Percentiles rank a stretch among this genome's conserved stretches.
phyloP scores from a whole-genome alignment of 2,888 invertebrate species.

The Mycogona germanica region DNA sequence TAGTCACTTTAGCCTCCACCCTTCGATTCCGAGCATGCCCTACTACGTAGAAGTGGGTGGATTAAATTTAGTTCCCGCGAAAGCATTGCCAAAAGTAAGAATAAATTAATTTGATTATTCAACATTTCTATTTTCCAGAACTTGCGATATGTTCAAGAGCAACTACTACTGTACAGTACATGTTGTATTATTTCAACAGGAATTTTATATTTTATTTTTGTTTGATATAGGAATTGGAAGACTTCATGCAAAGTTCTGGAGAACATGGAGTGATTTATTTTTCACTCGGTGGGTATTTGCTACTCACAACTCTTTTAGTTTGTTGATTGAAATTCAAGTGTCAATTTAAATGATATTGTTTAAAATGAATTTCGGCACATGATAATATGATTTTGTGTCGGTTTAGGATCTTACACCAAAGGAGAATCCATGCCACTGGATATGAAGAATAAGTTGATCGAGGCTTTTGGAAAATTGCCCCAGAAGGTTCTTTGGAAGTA shows the following conservation, averaged over 20 bases:
- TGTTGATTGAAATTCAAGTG: no score
- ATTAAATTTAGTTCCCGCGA: slow-evolving; percentile 1
- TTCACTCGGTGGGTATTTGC: slow-evolving; percentile 36
- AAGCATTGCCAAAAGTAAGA: slow-evolving; percentile 5
- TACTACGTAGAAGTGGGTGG: slow-evolving; percentile 1
- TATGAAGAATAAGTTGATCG: neutral
- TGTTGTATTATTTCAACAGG: no score
- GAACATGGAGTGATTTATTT: slow-evolving; percentile 34
- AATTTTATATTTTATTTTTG: no score
- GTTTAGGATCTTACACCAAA: slow-evolving; percentile 2
- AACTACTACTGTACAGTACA: no score
- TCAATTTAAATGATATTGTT: no score
- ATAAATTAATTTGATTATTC: slow-evolving; percentile 21
- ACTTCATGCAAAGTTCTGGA: slow-evolving; percentile 29
- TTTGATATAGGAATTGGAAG: slow-evolving; percentile 27
- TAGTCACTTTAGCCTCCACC: neutral
- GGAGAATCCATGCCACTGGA: slow-evolving; percentile 1
- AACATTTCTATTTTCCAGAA: no score
- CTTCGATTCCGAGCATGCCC: slow-evolving; percentile 2
- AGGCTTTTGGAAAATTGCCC: slow-evolving; percentile 1
- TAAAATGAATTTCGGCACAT: no score
- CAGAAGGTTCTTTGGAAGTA: slow-evolving; percentile 12
- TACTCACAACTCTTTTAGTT: no score
- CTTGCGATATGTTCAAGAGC: no score
- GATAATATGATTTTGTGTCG: no score